These are phyloP conservation scores for Grammomys surdaster DNA, from an alignment of 2,113 vertebrate genomes.

Conservation along the genomic window DNA sequence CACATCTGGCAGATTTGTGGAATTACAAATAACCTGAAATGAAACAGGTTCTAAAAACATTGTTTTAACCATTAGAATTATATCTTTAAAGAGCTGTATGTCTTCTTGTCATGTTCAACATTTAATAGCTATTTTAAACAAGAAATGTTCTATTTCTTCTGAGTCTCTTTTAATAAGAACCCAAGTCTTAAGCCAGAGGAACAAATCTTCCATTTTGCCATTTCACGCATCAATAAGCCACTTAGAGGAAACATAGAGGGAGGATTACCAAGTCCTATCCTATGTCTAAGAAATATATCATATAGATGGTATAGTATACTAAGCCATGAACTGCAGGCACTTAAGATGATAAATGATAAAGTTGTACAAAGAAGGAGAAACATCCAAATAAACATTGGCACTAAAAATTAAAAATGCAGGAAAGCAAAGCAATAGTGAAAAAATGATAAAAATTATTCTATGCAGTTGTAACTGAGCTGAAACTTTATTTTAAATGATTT, in stretches of 20 bases:
- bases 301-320: background rate
- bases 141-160: conserved; percentile 2
- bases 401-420: background rate
- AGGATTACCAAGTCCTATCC: background rate
- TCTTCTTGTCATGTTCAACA: background rate
- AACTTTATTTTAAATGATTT: background rate
- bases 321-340: background rate
- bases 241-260: conserved; percentile 41
- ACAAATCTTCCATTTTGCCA: conserved; percentile 11
- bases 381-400: background rate
- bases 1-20: background rate
- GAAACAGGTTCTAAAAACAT: background rate
- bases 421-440: background rate
- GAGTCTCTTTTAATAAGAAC: conserved; percentile 39
- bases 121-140: background rate
- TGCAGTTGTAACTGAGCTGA: background rate
- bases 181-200: conserved; percentile 45
- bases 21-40: background rate
- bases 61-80: background rate
- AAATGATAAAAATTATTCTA: background rate
- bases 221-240: conserved; percentile 50
- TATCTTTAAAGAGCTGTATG: background rate
- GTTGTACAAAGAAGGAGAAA: background rate
- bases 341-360: conserved; percentile 25
- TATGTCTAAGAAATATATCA: conserved; percentile 15